Base-by-base conservation (phyloP, 2,113 vertebrate species). In the Alligator mississippiensis region DNA sequence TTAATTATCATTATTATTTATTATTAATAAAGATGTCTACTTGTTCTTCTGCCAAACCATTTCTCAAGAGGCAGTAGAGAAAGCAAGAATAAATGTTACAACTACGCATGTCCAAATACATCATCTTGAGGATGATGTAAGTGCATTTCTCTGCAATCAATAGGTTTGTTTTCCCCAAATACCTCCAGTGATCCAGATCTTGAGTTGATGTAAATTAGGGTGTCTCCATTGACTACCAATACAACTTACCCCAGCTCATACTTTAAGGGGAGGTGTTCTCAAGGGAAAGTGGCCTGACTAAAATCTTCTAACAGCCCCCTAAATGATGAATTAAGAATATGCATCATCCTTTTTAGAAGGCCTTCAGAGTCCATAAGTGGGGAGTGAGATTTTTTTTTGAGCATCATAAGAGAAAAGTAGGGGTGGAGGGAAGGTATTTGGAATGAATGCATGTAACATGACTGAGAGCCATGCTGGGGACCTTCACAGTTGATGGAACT, bases 11-110 rank as follows among this genome's bases (percentile, higher is more conserved):
- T 74, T 72, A 55, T 77, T 94, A 89, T 82, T 91, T 86, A 93
- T 97, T 68, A 94, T 90, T 97, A 94, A 93, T 96, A 90, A 82
- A 95, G 91, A 77, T 47, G 82, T 55, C 90, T 94, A 88, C 88
- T 92, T 90, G 78, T 89, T 92, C 12, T 64, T 2, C 11, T 85
- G 54, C 75, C 94, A 93, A 78, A 75, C 61, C 70, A 84, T 95
- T 90, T 64, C 79, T 91, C 82, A 72, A 60, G 21, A 15, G 28
- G 72, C 68, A 74, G 21, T 11, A 76, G 79, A 90, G 85, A 92
- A 96, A 83, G 68, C 77, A 58, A 80, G 82, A 88, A 72, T 94
- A 68, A 74, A 93, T 93, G 47, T 47, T 47, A 47, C 47, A 47
- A 47, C 47, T 47, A 47, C 47, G 47, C 47, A 47, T 47, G 47